Base-by-base conservation (phyloP, 2,888 invertebrate genomes). In the Caenorhabditis sp. region DNA sequence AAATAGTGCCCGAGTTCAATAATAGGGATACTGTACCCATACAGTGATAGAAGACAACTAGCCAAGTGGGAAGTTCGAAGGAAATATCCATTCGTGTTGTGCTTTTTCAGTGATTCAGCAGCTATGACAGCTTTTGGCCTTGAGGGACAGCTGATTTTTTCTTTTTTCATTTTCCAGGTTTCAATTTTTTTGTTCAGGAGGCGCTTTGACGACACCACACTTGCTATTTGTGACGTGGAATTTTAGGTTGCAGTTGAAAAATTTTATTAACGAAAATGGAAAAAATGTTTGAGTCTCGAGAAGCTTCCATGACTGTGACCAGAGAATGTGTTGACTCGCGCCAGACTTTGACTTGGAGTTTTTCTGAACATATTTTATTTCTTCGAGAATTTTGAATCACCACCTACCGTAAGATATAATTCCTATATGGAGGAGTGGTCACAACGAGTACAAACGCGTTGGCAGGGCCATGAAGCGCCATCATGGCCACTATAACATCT, bases 1-100 rank as follows among this genome's bases (percentile, higher is more conserved):
- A 69, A 24, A 76, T 76, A 1, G 68, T 69, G 8, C 38, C 35
- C 14, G n/a, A 31, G 28, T 76, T 76, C 24, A 76, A 49, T 12
- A 76, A 2, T 5, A 76, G 19, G 2, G 76, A 76, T n/a, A 69
- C 35, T 0, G 49, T 49, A 31, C 68, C 76, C 7, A 59, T 61
- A 19, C 22, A 41, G 24, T 68, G 41, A 59, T 76, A 76, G 26
- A 47, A 61, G 14, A 22, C 38, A 0, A 68, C 35, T 2, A 76
- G 41, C 51, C 59, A 73, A 10, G 10, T n/a, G 7, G 73, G 73
- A 24, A 69, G 56, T 26, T 51, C 54, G 38, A 54, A 54, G 19
- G 38, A 58, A 28, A 63, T 63, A 14, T 63, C 63, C 28, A 63
- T 44, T 26, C 26, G 26, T 47, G 16, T 26, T n/a, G 7, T 19